Evolutionary conservation across 2,113 vertebrate genomes (phyloP).

Genomic region (Sylvia atricapilla): DNA sequence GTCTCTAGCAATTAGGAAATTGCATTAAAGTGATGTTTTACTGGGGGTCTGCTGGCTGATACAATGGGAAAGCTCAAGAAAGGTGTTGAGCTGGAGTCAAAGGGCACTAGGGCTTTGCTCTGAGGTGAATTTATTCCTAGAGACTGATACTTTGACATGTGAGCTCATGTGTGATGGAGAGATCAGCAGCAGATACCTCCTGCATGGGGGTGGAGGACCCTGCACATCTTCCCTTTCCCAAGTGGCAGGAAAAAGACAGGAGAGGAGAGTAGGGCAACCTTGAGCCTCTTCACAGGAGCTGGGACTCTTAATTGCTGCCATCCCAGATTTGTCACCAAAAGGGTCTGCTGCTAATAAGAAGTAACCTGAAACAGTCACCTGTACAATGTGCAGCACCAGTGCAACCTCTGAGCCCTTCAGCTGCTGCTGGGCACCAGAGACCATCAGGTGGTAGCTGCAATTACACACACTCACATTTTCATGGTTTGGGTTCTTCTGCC

Average conservation of each 20-base stretch:
- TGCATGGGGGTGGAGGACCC: neutral
- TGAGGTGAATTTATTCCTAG: neutral
- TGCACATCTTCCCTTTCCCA: neutral
- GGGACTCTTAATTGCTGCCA: neutral
- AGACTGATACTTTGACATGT: neutral
- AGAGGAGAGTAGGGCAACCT: neutral
- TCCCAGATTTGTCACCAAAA: neutral
- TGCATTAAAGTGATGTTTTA: neutral
- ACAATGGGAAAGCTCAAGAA: neutral
- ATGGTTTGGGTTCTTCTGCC: neutral
- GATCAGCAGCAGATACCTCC: neutral
- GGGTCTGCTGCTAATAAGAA: neutral
- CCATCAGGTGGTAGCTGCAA: neutral
- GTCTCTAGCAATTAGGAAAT: neutral
- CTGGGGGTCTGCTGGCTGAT: neutral
- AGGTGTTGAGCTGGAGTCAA: neutral
- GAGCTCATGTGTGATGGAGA: neutral
- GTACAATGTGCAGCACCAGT: neutral
- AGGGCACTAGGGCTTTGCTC: neutral
- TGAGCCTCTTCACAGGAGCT: neutral
- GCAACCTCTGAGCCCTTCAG: neutral
- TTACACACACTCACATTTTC: neutral
- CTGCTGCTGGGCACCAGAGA: neutral
- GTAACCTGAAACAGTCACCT: neutral
- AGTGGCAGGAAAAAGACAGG: neutral